A percentile compares a stretch with the other conserved stretches of the same genome.
Conservation (phyloP, 2,888 invertebrate species). For the Eristalis arbustorum region DNA sequence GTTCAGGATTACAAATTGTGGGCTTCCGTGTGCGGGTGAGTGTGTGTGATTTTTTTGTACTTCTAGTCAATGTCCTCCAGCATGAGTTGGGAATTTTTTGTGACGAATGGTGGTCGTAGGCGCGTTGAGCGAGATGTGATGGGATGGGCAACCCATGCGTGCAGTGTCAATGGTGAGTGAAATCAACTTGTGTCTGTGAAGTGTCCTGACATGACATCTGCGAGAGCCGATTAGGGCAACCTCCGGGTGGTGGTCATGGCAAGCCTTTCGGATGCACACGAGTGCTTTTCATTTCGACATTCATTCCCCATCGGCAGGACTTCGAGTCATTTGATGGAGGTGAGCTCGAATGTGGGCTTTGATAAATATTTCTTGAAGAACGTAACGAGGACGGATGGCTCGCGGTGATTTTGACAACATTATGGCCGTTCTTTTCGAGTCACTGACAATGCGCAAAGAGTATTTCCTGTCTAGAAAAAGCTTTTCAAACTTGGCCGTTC, state of each 20-base stretch:
- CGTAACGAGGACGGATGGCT: too few relatives aligned
- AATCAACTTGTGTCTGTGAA: background rate
- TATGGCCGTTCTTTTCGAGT: too few relatives aligned
- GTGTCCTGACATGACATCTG: background rate
- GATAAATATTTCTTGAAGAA: too few relatives aligned
- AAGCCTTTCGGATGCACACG: background rate
- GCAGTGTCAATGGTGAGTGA: background rate
- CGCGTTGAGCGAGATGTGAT: background rate
- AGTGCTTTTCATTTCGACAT: background rate
- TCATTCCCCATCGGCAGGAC: background rate
- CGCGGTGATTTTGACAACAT: too few relatives aligned
- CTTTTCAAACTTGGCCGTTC: too few relatives aligned
- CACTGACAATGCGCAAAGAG: too few relatives aligned
- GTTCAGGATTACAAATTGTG: conserved; percentile 50
- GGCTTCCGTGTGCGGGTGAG: conserved; percentile 6
- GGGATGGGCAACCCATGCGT: background rate
- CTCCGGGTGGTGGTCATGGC: background rate
- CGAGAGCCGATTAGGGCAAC: background rate
- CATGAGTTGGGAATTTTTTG: background rate
- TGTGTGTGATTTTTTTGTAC: background rate
- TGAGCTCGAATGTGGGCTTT: too few relatives aligned
- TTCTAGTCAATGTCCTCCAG: background rate
- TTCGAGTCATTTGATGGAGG: too few relatives aligned
- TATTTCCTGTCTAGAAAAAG: too few relatives aligned
- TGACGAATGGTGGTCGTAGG: background rate